phyloP scores from a whole-genome alignment of 2,797 vertebrate genomes.

The Pantherophis alleghaniensis region DNA sequence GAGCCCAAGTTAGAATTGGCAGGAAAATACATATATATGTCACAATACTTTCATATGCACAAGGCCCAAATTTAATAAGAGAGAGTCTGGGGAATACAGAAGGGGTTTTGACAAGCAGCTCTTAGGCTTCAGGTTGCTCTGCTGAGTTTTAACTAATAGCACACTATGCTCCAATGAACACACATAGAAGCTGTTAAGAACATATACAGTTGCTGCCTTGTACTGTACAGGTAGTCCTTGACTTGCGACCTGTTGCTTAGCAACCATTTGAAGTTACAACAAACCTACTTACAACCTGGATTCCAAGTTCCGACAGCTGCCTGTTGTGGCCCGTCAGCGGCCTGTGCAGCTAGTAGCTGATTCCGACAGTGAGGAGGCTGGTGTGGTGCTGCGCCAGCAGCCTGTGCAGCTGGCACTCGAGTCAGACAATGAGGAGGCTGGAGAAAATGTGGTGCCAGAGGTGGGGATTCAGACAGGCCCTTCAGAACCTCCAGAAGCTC shows the following conservation, averaged over 20 bases:
- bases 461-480: too few relatives aligned
- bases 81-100: not conserved
- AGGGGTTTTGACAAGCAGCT: not conserved
- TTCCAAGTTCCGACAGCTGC: not conserved
- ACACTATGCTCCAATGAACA: not conserved
- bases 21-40: not conserved
- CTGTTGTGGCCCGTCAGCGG: too few relatives aligned
- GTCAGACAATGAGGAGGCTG: too few relatives aligned
- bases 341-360: too few relatives aligned
- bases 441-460: too few relatives aligned
- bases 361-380: too few relatives aligned
- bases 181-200: not conserved
- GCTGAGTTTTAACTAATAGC: not conserved
- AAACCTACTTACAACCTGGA: not conserved
- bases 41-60: not conserved
- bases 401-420: too few relatives aligned
- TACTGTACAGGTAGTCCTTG: not conserved
- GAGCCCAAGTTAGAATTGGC: not conserved
- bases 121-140: not conserved
- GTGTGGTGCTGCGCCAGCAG: too few relatives aligned
- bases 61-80: not conserved
- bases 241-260: not conserved
- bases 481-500: too few relatives aligned
- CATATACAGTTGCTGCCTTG: not conserved
- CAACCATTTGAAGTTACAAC: not conserved